phyloP scores from a whole-genome alignment of 2,888 invertebrate genomes.

The Tinea trinotella region DNA sequence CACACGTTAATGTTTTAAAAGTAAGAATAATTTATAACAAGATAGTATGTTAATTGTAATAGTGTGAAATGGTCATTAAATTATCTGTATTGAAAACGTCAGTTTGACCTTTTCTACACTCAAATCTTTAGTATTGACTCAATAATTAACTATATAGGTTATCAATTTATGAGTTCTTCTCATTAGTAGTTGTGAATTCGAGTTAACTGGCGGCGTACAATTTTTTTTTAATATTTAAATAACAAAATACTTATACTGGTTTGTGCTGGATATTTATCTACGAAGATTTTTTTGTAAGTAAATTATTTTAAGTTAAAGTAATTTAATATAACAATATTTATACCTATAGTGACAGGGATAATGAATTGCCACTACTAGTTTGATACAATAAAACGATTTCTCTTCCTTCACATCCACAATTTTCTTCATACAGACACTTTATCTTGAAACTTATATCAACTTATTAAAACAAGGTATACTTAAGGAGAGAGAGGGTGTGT shows the following conservation, averaged over 20 bases:
- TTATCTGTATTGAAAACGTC: neutral
- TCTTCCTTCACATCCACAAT: too few species aligned
- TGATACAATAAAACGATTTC: too few species aligned
- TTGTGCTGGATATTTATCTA: neutral
- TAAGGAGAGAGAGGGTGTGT: too few species aligned
- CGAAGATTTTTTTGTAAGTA: neutral
- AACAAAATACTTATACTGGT: neutral
- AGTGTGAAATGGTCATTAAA: neutral
- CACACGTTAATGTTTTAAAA: too few species aligned
- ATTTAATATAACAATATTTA: too few species aligned
- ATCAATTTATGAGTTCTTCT: neutral
- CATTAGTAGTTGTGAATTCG: neutral
- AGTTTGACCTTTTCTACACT: conserved; percentile 6
- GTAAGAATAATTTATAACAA: too few species aligned
- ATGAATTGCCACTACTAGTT: too few species aligned
- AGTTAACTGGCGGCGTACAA: neutral
- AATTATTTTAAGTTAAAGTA: neutral
- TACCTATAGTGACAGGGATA: too few species aligned
- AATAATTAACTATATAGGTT: neutral
- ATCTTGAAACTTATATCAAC: too few species aligned
- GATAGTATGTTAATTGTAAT: too few species aligned
- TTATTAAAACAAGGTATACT: too few species aligned
- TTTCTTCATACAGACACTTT: too few species aligned
- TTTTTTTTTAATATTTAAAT: neutral
- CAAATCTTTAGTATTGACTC: neutral